A percentile compares a stretch with the other conserved stretches of the same genome.
Conservation (phyloP, 2,797 vertebrate genomes). For the Microcaecilia unicolor region DNA sequence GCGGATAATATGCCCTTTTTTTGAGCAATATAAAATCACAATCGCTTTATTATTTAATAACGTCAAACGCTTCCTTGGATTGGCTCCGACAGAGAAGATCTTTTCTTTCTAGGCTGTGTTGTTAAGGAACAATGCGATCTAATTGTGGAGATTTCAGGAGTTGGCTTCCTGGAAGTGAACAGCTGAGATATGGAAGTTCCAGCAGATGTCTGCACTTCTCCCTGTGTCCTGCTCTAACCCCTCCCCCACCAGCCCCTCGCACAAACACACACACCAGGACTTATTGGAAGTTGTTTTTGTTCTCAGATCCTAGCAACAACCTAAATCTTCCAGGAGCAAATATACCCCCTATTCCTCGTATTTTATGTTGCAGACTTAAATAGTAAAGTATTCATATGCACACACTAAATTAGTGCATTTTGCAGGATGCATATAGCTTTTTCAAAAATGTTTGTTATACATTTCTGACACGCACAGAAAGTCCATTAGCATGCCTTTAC, state of each 20-base stretch:
- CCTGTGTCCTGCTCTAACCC: slow-evolving; percentile 35
- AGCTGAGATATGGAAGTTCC: slow-evolving; percentile 62
- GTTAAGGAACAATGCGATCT: slow-evolving; percentile 72
- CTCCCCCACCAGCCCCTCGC: no score
- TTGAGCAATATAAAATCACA: no score
- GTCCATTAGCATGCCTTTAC: no score
- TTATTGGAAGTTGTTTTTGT: no score
- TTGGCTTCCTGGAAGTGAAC: slow-evolving; percentile 73
- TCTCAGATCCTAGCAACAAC: no score
- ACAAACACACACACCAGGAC: slow-evolving; percentile 12
- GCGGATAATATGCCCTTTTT: slow-evolving; percentile 83
- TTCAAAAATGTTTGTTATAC: no score
- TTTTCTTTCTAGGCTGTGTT: slow-evolving; percentile 69
- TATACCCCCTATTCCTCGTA: slow-evolving; percentile 33
- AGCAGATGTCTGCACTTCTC: slow-evolving; percentile 57
- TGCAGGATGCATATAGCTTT: slow-evolving; percentile 1
- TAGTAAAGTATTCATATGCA: no score
- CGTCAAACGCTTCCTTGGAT: slow-evolving; percentile 85
- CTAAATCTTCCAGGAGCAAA: slow-evolving; percentile 51
- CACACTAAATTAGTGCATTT: slow-evolving; percentile 22
- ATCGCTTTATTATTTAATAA: slow-evolving; percentile 97
- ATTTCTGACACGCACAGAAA: no score
- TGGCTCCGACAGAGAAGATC: slow-evolving; percentile 72
- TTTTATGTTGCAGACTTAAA: no score
- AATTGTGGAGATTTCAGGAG: slow-evolving; percentile 72